These are phyloP conservation scores for Aleadryas rufinucha DNA, from an alignment of 2,113 vertebrate genomes.

Conservation along the genomic window DNA sequence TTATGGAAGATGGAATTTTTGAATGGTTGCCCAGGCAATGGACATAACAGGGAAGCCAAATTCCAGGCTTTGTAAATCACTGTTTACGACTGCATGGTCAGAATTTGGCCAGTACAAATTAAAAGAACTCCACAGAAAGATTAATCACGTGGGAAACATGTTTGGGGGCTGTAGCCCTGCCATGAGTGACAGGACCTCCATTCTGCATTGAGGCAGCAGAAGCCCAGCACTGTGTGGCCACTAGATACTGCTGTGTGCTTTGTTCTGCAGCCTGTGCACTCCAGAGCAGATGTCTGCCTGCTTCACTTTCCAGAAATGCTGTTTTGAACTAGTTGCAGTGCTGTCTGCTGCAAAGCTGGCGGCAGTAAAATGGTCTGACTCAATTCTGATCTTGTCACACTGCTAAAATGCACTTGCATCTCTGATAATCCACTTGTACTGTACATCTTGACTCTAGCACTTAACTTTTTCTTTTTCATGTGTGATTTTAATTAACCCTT, in stretches of 20 bases:
- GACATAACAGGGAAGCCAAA: background rate
- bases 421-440: background rate
- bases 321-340: background rate
- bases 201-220: background rate
- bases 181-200: background rate
- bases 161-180: background rate
- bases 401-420: background rate
- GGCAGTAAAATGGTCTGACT: slow-evolving; percentile 2
- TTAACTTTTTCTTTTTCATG: background rate
- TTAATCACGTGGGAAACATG: background rate
- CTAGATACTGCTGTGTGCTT: slow-evolving; percentile 26
- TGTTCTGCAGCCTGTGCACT: background rate
- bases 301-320: background rate
- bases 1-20: background rate
- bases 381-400: slow-evolving; percentile 2
- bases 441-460: background rate
- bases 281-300: background rate
- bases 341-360: slow-evolving; percentile 1
- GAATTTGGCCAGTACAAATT: background rate
- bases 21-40: background rate
- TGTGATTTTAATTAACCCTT: background rate
- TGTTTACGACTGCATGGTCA: background rate
- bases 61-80: background rate
- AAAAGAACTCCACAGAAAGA: background rate
- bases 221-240: background rate